A percentile compares a stretch with the other conserved stretches of the same genome.
These are phyloP conservation scores for Temnothorax longispinosus DNA, from an alignment of 1,140 invertebrate species.

Conservation along the genomic window DNA sequence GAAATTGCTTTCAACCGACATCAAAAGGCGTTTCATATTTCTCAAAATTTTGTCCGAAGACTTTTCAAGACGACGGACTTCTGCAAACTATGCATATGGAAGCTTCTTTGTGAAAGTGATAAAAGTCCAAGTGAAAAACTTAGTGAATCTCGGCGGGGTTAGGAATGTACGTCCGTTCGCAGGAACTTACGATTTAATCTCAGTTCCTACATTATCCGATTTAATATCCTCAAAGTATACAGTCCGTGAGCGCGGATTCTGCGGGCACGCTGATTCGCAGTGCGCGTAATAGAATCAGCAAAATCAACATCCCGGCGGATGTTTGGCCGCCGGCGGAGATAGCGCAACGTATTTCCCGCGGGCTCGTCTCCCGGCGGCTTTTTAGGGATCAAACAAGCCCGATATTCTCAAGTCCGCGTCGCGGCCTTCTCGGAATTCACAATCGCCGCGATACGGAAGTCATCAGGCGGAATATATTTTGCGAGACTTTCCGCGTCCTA, in stretches of 20 bases:
- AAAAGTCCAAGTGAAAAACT: background rate
- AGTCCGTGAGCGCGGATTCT: background rate
- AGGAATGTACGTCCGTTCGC: no score
- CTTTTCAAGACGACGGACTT: background rate
- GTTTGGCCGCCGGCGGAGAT: background rate
- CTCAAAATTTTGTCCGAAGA: background rate
- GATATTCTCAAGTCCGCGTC: background rate
- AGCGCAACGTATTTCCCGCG: background rate
- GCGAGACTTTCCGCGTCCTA: background rate
- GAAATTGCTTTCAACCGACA: background rate
- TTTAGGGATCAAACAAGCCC: background rate
- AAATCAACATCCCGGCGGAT: background rate
- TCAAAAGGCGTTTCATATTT: background rate
- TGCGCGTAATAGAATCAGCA: background rate
- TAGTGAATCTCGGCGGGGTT: background rate
- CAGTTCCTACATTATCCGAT: background rate
- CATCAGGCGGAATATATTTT: background rate
- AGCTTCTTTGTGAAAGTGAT: background rate
- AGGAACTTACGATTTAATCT: slow-evolving; percentile 22
- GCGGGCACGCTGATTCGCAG: background rate
- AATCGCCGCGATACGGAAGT: background rate
- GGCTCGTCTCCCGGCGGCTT: background rate
- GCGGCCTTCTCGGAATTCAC: background rate
- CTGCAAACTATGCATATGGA: background rate
- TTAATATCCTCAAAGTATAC: background rate